phyloP scores from a whole-genome alignment of 2,113 vertebrate species.

The Malurus melanocephalus region DNA sequence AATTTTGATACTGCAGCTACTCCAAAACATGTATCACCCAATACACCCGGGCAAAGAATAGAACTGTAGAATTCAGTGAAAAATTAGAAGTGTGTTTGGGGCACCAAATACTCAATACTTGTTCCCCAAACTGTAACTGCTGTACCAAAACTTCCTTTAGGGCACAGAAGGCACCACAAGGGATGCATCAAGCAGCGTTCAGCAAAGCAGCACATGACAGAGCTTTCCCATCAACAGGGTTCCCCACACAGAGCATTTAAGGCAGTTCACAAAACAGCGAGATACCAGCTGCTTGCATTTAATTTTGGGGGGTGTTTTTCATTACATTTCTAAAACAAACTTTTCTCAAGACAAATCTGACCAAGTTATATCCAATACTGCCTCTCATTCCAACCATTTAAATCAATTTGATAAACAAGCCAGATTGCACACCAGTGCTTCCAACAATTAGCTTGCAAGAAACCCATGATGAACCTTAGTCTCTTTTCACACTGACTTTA shows the following conservation, averaged over 20 bases:
- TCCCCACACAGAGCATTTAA: not conserved
- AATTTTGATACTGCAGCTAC: not conserved
- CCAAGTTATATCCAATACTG: not conserved
- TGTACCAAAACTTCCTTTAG: not conserved
- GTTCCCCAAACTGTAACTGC: not conserved
- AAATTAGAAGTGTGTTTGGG: not conserved
- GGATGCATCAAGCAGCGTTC: not conserved
- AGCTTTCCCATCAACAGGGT: not conserved
- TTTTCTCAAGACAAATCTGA: not conserved
- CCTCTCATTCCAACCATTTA: not conserved
- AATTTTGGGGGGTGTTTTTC: not conserved
- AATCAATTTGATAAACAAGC: not conserved
- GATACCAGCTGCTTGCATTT: not conserved
- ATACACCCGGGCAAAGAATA: not conserved
- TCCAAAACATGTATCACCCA: not conserved
- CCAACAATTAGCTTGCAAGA: conserved; percentile 17
- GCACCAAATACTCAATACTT: not conserved
- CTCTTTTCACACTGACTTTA: conserved; percentile 33
- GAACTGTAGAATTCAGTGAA: not conserved
- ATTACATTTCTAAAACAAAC: not conserved
- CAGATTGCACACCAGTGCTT: not conserved
- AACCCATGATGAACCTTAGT: conserved; percentile 7
- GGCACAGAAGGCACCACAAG: not conserved
- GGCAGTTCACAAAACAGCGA: not conserved
- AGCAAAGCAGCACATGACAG: not conserved